These are phyloP conservation scores for Anniella stebbinsi DNA, from an alignment of 2,797 vertebrate genomes.

Conservation along the genomic window DNA sequence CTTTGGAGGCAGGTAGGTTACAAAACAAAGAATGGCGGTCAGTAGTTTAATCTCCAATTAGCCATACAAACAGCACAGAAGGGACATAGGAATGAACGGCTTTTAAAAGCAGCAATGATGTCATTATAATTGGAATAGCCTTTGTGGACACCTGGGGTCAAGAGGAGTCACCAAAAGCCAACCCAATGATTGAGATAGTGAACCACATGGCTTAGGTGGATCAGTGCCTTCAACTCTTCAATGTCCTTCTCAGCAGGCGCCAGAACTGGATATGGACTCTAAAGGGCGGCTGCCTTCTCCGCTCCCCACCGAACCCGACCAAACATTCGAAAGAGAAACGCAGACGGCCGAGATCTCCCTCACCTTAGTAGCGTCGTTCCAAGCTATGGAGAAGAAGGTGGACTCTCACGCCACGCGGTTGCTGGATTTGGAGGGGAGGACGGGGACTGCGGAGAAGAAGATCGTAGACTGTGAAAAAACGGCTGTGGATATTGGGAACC, in stretches of 20 bases:
- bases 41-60: background rate
- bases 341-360: slow-evolving; percentile 72
- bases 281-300: slow-evolving; percentile 46
- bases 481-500: slow-evolving; percentile 63
- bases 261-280: slow-evolving; percentile 45
- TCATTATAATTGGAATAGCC: background rate
- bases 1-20: background rate
- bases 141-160: background rate
- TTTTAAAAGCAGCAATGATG: background rate
- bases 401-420: slow-evolving; percentile 67
- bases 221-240: background rate
- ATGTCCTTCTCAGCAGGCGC: slow-evolving; percentile 30
- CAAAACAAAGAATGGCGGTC: background rate
- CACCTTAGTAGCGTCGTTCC: slow-evolving; percentile 65
- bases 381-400: slow-evolving; percentile 71
- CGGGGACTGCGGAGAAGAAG: slow-evolving; percentile 70
- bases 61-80: background rate
- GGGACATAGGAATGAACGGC: background rate
- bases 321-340: slow-evolving; percentile 66
- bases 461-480: slow-evolving; percentile 71
- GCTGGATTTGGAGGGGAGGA: slow-evolving; percentile 64
- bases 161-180: background rate
- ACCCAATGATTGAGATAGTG: background rate
- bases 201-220: background rate
- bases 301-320: slow-evolving; percentile 43